Conservation (phyloP, 2,888 invertebrate genomes). For the Cheilosia vernalis region DNA sequence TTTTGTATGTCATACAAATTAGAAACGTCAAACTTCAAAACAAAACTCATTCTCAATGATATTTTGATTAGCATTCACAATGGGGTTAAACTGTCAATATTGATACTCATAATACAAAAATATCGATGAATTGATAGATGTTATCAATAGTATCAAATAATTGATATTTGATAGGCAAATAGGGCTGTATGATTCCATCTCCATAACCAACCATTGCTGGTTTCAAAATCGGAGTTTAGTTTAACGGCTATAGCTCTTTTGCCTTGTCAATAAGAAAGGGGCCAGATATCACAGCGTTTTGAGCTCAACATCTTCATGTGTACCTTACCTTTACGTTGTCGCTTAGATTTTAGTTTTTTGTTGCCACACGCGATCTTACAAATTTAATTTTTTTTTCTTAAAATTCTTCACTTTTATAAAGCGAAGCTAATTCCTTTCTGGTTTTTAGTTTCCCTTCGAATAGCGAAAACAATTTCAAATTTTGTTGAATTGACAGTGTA, state of each 20-base stretch:
- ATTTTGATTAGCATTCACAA: too few relatives aligned
- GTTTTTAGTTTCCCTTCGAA: slow-evolving; percentile 6
- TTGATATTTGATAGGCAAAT: too few relatives aligned
- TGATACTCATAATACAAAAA: too few relatives aligned
- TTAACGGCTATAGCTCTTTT: slow-evolving; percentile 5
- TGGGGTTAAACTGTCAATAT: too few relatives aligned
- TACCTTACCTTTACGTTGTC: not conserved
- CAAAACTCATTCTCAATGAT: too few relatives aligned
- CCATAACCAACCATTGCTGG: slow-evolving; percentile 2
- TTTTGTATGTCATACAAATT: too few relatives aligned
- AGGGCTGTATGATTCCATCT: not conserved
- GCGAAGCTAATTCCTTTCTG: not conserved
- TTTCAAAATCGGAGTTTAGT: slow-evolving; percentile 11
- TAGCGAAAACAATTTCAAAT: not conserved
- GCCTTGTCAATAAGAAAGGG: not conserved
- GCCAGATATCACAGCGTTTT: slow-evolving; percentile 6
- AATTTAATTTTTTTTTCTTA: too few relatives aligned
- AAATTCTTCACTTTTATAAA: slow-evolving; percentile 2
- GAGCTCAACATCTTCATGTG: not conserved
- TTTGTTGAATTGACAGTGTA: too few relatives aligned
- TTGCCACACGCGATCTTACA: not conserved
- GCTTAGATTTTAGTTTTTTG: not conserved
- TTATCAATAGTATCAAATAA: too few relatives aligned
- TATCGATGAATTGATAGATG: too few relatives aligned
- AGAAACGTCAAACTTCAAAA: too few relatives aligned